Conservation (phyloP, 2,888 invertebrate genomes). For the Patella pellucida region DNA sequence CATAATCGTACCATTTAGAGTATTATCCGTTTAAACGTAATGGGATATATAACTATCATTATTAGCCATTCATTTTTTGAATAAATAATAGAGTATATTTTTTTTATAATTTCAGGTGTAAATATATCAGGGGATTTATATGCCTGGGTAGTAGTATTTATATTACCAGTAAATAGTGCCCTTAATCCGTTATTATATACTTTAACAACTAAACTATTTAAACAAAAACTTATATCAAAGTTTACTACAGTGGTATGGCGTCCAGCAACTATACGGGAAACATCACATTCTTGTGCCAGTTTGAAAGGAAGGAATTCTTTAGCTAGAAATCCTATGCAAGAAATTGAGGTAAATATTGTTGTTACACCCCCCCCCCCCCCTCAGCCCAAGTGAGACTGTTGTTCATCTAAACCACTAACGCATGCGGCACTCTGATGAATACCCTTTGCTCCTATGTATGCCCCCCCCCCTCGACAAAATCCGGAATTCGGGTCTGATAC, state of each 20-base stretch:
- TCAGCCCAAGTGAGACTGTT: too few relatives aligned
- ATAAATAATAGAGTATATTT: too few relatives aligned
- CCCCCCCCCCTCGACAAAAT: too few relatives aligned
- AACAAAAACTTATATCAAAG: conserved; percentile 40
- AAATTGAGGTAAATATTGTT: conserved; percentile 1
- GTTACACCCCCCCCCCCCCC: too few relatives aligned
- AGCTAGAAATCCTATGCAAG: not conserved
- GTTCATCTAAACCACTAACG: too few relatives aligned
- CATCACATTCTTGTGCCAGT: conserved; percentile 25
- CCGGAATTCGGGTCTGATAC: too few relatives aligned
- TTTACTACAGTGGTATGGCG: conserved; percentile 38
- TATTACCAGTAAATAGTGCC: conserved; percentile 46
- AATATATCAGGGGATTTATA: conserved; percentile 37
- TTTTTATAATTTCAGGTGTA: conserved; percentile 29
- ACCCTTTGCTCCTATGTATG: too few relatives aligned
- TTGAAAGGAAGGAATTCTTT: conserved; percentile 18
- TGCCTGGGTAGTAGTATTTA: conserved; percentile 48
- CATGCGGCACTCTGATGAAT: too few relatives aligned
- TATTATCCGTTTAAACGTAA: too few relatives aligned
- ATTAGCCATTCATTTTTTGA: too few relatives aligned
- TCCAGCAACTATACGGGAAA: conserved; percentile 24
- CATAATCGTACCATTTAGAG: too few relatives aligned
- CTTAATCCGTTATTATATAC: conserved; percentile 47
- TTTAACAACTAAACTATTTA: conserved; percentile 42
- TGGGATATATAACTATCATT: too few relatives aligned